Conservation (phyloP, 2,113 vertebrate species). For the Nanorana parkeri region DNA sequence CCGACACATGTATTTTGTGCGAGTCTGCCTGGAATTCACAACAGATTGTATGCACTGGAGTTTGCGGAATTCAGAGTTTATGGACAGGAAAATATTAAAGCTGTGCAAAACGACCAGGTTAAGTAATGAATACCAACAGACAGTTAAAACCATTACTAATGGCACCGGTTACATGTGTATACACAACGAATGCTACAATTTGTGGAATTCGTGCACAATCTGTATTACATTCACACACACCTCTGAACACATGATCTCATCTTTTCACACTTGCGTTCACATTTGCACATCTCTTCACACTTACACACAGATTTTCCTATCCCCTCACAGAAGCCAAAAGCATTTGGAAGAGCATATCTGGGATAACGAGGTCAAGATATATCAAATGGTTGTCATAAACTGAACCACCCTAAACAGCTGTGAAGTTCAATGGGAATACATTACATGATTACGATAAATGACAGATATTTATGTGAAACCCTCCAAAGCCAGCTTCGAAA, state of each 20-base stretch:
- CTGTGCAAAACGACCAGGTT: background rate
- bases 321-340: background rate
- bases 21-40: background rate
- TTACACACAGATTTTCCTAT: background rate
- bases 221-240: background rate
- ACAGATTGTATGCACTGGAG: conserved; percentile 8
- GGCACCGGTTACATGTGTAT: background rate
- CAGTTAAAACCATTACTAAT: background rate
- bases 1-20: background rate
- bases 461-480: too few species aligned
- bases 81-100: background rate
- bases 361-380: background rate
- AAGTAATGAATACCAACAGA: background rate
- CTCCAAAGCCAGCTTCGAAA: too few species aligned
- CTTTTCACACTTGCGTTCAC: conserved; percentile 14
- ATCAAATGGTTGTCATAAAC: background rate
- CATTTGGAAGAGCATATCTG: background rate
- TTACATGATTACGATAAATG: too few species aligned
- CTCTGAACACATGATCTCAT: background rate
- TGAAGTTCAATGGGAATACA: background rate
- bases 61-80: background rate
- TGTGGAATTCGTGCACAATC: background rate
- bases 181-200: background rate
- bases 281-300: conserved; percentile 1
- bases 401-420: background rate